Conservation (phyloP, 2,113 vertebrate genomes). For the Pontoporia blainvillei region DNA sequence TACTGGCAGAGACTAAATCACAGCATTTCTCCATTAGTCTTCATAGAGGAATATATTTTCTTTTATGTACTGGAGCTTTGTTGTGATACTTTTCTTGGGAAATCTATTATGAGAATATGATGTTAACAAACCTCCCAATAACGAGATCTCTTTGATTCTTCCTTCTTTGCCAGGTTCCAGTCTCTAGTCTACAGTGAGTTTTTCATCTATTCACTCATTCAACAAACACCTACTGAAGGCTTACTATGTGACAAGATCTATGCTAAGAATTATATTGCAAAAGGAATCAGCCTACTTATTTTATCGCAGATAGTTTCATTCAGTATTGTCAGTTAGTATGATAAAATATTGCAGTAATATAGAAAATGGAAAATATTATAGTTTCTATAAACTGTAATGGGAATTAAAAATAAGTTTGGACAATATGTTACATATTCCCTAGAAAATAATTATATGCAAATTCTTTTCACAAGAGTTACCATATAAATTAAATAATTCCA, state of each 20-base stretch:
- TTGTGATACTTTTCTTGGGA: not conserved
- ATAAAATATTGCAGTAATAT: not conserved
- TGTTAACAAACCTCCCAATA: not conserved
- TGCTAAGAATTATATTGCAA: not conserved
- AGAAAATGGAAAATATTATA: not conserved
- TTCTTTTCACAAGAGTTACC: not conserved
- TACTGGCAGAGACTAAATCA: not conserved
- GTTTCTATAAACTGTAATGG: not conserved
- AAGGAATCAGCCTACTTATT: not conserved
- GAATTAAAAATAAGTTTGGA: not conserved
- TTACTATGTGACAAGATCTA: not conserved
- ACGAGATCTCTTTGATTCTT: not conserved
- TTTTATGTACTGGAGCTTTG: not conserved
- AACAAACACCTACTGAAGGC: not conserved
- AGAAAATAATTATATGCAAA: slow-evolving; percentile 23
- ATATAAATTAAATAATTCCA: slow-evolving; percentile 30
- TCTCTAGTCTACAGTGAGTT: not conserved
- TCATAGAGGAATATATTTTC: not conserved
- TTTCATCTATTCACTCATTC: not conserved
- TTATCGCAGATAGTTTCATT: not conserved
- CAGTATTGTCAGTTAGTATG: not conserved
- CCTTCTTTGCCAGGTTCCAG: not conserved
- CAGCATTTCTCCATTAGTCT: not conserved
- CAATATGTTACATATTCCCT: not conserved
- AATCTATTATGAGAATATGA: not conserved